Base-by-base conservation (phyloP, 1,140 invertebrate genomes). In the Brachionus angularis region DNA sequence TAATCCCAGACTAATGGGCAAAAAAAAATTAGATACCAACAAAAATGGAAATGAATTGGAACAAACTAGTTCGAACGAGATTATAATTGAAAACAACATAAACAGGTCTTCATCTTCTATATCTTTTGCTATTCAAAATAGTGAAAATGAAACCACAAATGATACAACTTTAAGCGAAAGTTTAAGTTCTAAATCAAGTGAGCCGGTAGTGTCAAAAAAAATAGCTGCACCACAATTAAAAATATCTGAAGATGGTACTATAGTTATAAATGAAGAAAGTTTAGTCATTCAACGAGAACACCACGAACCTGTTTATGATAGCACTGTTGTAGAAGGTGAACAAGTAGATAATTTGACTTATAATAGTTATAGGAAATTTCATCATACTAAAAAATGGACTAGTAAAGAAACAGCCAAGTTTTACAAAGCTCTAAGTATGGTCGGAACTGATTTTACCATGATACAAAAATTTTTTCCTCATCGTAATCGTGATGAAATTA, bases 361-460 rank as follows among this genome's bases (percentile, higher is more conserved):
- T 33, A 42, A 47, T 23, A 55, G 49, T 46, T 71, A 55, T 36
- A 25, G 70, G 8, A 55, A 53, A 46, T 71, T 71, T 71, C 67
- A 71, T 27, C 49, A 71, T 16, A 71, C 46, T 1, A 71, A 52
- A 55, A 71, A 55, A 42, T 55, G 34, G 34, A 71, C n/a, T 25
- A 23, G 34, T 31, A 14, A 18, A 47, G 71, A 72, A 27, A 72
- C 71, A 10, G 53, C 44, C 7, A 44, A 53, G 29, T 72, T 72
- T 27, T 72, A 72, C 29, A 61, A 72, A 42, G 71, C 71, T 10
- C 34, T 72, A 10, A 42, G 70, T 12, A 53, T 70, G 39, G 33
- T 53, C 44, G 72, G 72, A n/a, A 73, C 69, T 34, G 72, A 73
- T 52, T 73, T 73, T 50, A 61, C 49, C 18, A 44, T 72, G 36